Percentiles rank a stretch among this genome's conserved stretches.
Conservation (phyloP, 2,113 vertebrate species). For the Coracopsis vasa region DNA sequence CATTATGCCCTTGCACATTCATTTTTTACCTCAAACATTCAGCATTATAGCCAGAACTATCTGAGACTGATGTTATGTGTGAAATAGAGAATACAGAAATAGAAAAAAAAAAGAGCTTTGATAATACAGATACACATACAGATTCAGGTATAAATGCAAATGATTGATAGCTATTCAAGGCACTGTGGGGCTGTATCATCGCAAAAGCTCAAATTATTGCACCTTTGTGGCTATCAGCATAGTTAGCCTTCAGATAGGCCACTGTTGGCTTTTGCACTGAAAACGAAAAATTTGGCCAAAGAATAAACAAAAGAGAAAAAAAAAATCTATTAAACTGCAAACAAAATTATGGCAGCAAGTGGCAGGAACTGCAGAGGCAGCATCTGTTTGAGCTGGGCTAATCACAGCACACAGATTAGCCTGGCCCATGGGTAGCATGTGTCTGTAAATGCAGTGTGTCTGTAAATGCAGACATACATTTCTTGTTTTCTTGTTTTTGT, state of each 20-base stretch:
- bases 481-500: background rate
- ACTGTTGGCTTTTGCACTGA: background rate
- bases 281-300: background rate
- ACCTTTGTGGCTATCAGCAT: background rate
- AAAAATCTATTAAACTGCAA: background rate
- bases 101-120: background rate
- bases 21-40: background rate
- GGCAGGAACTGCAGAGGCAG: background rate
- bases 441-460: background rate
- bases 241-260: background rate
- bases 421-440: background rate
- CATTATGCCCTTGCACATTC: background rate
- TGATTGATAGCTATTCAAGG: background rate
- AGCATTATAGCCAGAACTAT: background rate
- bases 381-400: background rate
- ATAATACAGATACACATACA: background rate
- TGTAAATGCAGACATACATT: background rate
- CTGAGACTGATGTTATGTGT: background rate
- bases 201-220: background rate
- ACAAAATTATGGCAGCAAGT: background rate
- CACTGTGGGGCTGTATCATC: background rate
- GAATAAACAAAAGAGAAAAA: background rate
- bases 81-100: background rate
- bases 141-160: background rate
- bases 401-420: rapidly evolving